Evolutionary conservation across 1,140 invertebrate species (phyloP).

Genomic region (Diabrotica virgifera): DNA sequence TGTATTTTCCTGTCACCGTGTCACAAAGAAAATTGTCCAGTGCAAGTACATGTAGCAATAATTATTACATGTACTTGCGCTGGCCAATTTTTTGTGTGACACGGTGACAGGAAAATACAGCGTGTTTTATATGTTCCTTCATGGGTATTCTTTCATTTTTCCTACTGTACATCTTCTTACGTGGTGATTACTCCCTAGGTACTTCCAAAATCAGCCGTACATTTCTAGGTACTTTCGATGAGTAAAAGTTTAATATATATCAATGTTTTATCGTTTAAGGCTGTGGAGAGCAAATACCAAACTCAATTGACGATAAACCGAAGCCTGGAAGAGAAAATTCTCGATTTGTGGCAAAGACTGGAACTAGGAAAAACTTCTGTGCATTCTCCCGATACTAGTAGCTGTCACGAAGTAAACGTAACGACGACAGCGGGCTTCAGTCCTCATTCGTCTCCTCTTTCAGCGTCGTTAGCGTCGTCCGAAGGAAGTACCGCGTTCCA

Average conservation of each 20-base stretch:
- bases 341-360: constrained; percentile 60
- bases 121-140: no score
- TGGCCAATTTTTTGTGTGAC: no score
- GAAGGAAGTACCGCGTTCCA: constrained; percentile 53
- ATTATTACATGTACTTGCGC: no score
- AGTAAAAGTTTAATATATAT: background rate
- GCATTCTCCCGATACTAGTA: constrained; percentile 42
- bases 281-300: constrained; percentile 70
- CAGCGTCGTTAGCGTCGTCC: constrained; percentile 55
- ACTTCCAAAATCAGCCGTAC: no score
- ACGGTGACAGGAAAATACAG: no score
- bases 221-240: background rate
- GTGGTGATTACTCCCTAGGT: no score
- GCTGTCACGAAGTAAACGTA: constrained; percentile 50
- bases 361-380: constrained; percentile 30
- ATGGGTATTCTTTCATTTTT: no score
- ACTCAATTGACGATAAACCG: constrained; percentile 66
- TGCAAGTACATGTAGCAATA: no score
- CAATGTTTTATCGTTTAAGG: constrained; percentile 44
- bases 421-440: constrained; percentile 48
- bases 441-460: constrained; percentile 52
- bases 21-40: no score
- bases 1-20: no score
- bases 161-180: no score
- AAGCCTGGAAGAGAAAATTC: constrained; percentile 63